phyloP scores from a whole-genome alignment of 2,113 vertebrate genomes.

The Puma concolor region DNA sequence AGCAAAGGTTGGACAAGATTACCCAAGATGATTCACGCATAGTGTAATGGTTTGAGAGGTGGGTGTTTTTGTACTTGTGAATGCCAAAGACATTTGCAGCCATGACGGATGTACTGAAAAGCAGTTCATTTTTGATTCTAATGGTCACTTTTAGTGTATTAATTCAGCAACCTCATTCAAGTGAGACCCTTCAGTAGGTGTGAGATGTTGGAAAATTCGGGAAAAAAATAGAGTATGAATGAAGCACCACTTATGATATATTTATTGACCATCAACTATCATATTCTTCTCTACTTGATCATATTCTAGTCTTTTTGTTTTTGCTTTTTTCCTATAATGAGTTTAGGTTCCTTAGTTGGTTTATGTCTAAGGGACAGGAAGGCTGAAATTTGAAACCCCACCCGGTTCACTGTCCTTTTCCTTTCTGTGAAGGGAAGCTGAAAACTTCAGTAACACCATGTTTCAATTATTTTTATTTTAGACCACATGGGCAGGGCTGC shows the following conservation, averaged over 20 bases:
- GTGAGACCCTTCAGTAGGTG: neutral
- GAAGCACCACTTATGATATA: neutral
- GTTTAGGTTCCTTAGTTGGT: neutral
- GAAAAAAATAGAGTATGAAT: neutral
- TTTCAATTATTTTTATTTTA: constrained; percentile 81
- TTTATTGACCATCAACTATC: neutral
- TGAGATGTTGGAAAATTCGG: neutral
- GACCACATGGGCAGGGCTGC: constrained; percentile 64
- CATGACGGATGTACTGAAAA: neutral
- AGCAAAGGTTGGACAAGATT: neutral
- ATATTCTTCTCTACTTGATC: neutral
- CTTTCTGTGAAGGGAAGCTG: constrained; percentile 46
- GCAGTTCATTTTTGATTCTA: neutral
- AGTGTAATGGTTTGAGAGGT: neutral
- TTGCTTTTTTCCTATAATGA: neutral
- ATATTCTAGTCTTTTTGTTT: neutral
- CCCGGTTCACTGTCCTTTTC: neutral
- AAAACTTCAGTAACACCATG: constrained; percentile 71
- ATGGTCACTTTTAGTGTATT: neutral
- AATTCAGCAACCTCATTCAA: neutral
- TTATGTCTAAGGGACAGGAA: constrained; percentile 62
- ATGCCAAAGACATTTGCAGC: neutral
- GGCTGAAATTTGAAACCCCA: constrained; percentile 48
- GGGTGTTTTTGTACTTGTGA: neutral
- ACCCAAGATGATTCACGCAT: neutral